These are phyloP conservation scores for Leistus spinibarbis DNA, from an alignment of 2,888 invertebrate genomes.

Conservation along the genomic window DNA sequence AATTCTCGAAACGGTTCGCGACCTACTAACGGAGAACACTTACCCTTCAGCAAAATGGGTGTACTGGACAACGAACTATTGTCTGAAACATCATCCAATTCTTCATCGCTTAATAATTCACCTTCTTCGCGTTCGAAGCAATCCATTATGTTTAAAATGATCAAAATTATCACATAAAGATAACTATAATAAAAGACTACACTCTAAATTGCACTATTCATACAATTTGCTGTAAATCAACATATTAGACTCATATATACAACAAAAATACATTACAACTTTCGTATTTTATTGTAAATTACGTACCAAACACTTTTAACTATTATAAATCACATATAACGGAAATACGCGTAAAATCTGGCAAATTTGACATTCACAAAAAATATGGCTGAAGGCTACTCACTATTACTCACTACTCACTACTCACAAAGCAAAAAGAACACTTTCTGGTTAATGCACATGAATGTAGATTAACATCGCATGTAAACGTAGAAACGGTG, in stretches of 20 bases:
- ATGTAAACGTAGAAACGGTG: too few relatives aligned
- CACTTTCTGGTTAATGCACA: too few relatives aligned
- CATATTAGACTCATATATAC: slow-evolving; percentile 22
- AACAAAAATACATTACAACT: slow-evolving; percentile 21
- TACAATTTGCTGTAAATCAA: slow-evolving; percentile 32
- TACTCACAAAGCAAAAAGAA: too few relatives aligned
- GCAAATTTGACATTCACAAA: neutral
- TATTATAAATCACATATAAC: neutral
- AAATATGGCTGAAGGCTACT: neutral
- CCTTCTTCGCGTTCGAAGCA: slow-evolving; percentile 54
- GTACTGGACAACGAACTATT: slow-evolving; percentile 20
- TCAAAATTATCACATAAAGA: neutral
- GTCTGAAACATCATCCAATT: slow-evolving; percentile 56
- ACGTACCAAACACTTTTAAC: neutral
- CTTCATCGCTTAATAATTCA: slow-evolving; percentile 55
- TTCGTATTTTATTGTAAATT: neutral
- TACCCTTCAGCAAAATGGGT: slow-evolving; percentile 22
- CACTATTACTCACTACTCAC: too few relatives aligned
- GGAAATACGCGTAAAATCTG: neutral
- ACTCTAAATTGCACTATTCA: slow-evolving; percentile 24
- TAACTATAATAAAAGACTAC: slow-evolving; percentile 22
- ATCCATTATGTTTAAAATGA: neutral
- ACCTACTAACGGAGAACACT: slow-evolving; percentile 24
- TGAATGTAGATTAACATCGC: too few relatives aligned
- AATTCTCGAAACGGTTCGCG: slow-evolving; percentile 33